Evolutionary conservation across 2,113 vertebrate species (phyloP), one percentile per base, ranked within the genome.

Genomic region (Toxotes chatareus): DNA sequence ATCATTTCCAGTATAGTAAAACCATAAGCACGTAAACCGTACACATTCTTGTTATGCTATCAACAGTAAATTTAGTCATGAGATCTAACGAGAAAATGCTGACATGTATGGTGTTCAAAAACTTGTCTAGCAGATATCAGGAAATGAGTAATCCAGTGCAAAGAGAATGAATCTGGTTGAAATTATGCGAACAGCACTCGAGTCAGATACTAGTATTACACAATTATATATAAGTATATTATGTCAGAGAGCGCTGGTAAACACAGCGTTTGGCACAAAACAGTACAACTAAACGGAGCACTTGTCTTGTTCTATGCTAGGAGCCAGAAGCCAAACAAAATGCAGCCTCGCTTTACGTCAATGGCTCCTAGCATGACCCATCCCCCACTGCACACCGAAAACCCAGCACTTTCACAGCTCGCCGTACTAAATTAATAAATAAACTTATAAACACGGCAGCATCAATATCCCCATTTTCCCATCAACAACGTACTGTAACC

Each of bases 291-390:
- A 12, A 32, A 31, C 32, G 5, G 49, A 46, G 34, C 19, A n/a
- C 47, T 36, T 42, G 53, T 66, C 51, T 57, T 23, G 34, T 31
- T 17, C 60, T 34, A 63, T 7, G 79, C 81, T 79, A 72, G 75
- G 72, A 80, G 72, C 73, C 71, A 47, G 60, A 85, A 86, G 62
- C 86, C 80, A 86, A 91, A 89, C 89, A 89, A 77, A 85, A 88
- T 79, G 82, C 86, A 75, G 89, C 76, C 79, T 79, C 74, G 88
- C 88, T 92, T 91, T 90, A 92, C 92, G 93, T 93, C 92, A 93
- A 88, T 85, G 90, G 88, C 77, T 85, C 27, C 86, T 62, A 56
- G 42, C 85, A 12, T 44, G 80, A 14, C 92, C 93, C 92, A 92
- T 93, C 93, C 93, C 93, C 92, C 93, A 92, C 93, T 4, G 80